Base-by-base conservation (phyloP, 2,797 vertebrate species). In the Sphaeramia orbicularis region DNA sequence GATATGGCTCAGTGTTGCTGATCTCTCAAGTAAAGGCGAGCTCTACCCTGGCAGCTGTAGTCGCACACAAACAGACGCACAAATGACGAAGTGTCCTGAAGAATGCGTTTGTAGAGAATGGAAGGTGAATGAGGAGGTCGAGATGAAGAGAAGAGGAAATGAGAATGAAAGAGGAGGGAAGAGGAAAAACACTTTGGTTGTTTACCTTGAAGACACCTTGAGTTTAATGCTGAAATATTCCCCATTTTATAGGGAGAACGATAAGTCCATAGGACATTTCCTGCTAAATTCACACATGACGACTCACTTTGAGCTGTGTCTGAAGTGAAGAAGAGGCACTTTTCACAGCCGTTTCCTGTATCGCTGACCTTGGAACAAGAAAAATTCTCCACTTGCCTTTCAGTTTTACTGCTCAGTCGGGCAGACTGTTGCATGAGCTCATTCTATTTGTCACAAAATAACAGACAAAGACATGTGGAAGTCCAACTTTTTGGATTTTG, bases 201-300 rank as follows among this genome's bases (percentile, higher is more conserved):
- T 83, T 80, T 87, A 88, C 85, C 87, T 91, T 90, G 80, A 89
- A 88, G 93, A 78, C 62, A 85, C 86, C 80, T 87, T 86, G 78
- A 75, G 68, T 71, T 80, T 68, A 61, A 85, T 76, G 80, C 59
- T 56, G 36, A 74, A 85, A 82, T 75, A 75, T 71, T 68, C 35
- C 49, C 66, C 57, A 32, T 79, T 76, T 84, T 76, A 65, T 64
- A 65, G 54, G 16, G 48, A 66, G 54, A 80, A 71, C 35, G 70
- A 80, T 85, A 86, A 77, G 81, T 73, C 69, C 24, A 27, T 78
- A 52, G 55, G 67, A 44, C 65, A 73, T 86, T 90, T 60, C 67
- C 43, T 27, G 24, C 24, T 27, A 68, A 72, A 73, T 76, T 85
- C 65, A 58, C 59, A 75, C 68, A 77, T 66, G 70, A 77, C 63